Evolutionary conservation across 1,140 invertebrate species (phyloP).

Genomic region (Pseudoatta argentina): DNA sequence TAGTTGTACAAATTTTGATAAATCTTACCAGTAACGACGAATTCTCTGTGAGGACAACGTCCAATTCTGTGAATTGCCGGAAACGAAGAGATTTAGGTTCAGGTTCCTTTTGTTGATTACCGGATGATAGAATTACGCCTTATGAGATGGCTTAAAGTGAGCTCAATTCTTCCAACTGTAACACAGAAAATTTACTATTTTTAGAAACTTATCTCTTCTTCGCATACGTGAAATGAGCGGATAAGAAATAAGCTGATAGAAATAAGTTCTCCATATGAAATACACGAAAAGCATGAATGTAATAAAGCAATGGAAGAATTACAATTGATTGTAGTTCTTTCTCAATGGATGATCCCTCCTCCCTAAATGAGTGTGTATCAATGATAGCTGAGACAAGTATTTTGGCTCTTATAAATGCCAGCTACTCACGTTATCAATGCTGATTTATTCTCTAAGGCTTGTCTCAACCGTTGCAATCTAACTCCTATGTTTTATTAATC

Average conservation of each 20-base stretch:
- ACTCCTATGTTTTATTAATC: neutral
- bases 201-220: neutral
- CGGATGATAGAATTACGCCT: neutral
- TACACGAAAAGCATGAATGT: neutral
- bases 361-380: neutral
- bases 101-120: neutral
- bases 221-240: neutral
- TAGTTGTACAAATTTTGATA: neutral
- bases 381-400: neutral
- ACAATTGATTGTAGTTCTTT: neutral
- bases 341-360: neutral
- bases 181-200: neutral
- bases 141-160: neutral
- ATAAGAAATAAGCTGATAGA: neutral
- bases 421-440: neutral
- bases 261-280: neutral
- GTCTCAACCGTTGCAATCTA: neutral
- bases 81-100: neutral
- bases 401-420: neutral
- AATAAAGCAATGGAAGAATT: neutral
- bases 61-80: neutral
- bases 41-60: neutral
- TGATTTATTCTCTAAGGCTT: neutral
- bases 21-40: neutral
- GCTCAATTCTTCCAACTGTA: neutral